Conservation (phyloP, 2,797 vertebrate species). For the Tragopan temminckii region DNA sequence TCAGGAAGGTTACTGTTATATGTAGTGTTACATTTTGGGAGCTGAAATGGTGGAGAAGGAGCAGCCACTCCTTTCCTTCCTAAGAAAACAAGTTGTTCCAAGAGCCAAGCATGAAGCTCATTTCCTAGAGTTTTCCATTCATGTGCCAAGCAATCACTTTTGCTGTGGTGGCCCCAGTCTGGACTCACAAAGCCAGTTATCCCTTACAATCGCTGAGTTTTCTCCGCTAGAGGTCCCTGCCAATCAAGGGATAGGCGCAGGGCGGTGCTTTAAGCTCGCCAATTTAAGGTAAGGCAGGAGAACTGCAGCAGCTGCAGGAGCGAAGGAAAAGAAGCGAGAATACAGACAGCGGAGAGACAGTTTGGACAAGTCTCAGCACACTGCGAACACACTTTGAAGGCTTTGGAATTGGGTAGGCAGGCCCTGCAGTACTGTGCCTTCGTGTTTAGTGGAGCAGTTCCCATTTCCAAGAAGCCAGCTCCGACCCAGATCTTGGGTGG, state of each 20-base stretch:
- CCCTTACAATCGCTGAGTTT: neutral
- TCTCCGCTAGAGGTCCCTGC: slow-evolving; percentile 44
- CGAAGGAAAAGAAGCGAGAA: neutral
- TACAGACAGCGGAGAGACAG: accelerated
- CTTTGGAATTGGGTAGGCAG: neutral
- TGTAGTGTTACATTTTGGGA: no score
- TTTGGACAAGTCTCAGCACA: neutral
- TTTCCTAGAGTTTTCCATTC: neutral
- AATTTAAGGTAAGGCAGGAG: accelerated
- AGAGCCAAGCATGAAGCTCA: neutral
- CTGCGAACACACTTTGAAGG: neutral
- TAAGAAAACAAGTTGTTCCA: accelerated
- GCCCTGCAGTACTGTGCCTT: neutral
- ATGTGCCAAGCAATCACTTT: neutral
- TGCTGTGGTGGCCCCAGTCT: neutral
- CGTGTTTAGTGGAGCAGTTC: neutral
- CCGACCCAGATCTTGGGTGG: accelerated
- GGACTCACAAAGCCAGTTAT: no score
- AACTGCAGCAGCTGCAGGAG: neutral
- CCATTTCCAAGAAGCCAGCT: accelerated
- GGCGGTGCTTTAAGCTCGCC: accelerated
- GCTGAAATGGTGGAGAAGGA: neutral
- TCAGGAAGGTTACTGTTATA: neutral
- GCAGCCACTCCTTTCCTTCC: neutral
- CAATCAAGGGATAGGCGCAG: neutral